phyloP scores from a whole-genome alignment of 2,888 invertebrate genomes.

The Leucophenga montana region DNA sequence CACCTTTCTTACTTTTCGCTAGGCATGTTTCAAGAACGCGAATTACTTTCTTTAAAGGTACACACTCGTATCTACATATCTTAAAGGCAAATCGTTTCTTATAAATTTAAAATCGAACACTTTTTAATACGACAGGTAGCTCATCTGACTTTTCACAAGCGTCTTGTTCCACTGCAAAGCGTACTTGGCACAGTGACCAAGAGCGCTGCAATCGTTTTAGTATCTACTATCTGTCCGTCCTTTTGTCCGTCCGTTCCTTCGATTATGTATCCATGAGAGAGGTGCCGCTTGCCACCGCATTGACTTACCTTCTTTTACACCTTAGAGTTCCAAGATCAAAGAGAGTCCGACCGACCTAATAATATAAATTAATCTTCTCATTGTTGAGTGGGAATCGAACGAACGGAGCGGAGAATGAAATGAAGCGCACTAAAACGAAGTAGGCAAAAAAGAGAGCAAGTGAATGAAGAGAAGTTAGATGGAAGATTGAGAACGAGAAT shows the following conservation, averaged over 20 bases:
- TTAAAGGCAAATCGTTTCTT: background rate
- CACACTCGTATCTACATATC: background rate
- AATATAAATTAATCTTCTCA: slow-evolving; percentile 71
- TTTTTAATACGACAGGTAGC: slow-evolving; percentile 51
- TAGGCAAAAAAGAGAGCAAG: background rate
- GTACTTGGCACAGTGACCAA: too few species aligned
- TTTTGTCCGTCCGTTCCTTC: slow-evolving; percentile 19
- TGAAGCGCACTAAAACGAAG: background rate
- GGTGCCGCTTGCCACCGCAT: slow-evolving; percentile 69
- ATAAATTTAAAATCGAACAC: too few species aligned
- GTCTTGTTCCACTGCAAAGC: too few species aligned
- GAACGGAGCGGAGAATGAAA: background rate
- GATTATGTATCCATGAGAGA: slow-evolving; percentile 39
- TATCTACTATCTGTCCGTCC: slow-evolving; percentile 3
- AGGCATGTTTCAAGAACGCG: too few species aligned
- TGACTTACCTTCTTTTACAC: slow-evolving; percentile 71
- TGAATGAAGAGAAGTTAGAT: slow-evolving; percentile 20
- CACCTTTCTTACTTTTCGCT: too few species aligned
- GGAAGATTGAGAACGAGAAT: background rate
- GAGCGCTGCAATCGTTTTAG: slow-evolving; percentile 45
- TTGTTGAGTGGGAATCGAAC: slow-evolving; percentile 50
- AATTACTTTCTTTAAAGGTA: too few species aligned
- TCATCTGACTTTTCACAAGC: too few species aligned
- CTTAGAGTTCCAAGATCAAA: slow-evolving; percentile 68
- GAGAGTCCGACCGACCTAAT: slow-evolving; percentile 68